These are phyloP conservation scores for Lumbricus terrestris DNA, from an alignment of 2,888 invertebrate genomes.

Conservation along the genomic window DNA sequence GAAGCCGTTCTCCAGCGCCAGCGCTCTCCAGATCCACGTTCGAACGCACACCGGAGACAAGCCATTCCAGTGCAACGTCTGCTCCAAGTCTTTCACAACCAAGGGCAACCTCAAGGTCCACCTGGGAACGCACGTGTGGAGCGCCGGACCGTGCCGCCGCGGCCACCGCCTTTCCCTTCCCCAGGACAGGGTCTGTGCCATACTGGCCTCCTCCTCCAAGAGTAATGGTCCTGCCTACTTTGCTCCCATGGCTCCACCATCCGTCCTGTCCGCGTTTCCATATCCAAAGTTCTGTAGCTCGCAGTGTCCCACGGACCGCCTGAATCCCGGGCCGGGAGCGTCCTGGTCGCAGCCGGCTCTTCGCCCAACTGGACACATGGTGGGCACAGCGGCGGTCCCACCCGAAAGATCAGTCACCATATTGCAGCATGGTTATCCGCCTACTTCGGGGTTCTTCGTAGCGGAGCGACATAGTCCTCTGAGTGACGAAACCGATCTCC, in stretches of 20 bases:
- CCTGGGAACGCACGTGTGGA: constrained; percentile 97
- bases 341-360: background rate
- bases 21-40: constrained; percentile 97
- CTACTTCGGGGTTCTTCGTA: background rate
- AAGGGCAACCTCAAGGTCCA: constrained; percentile 84
- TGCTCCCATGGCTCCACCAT: background rate
- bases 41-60: constrained; percentile 97
- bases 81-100: constrained; percentile 80
- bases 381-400: background rate
- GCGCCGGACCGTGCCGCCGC: constrained; percentile 87
- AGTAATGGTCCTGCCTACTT: background rate
- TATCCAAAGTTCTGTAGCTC: background rate
- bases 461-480: background rate
- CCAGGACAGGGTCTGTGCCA: background rate
- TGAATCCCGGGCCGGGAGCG: background rate
- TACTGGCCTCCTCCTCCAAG: background rate
- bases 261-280: background rate
- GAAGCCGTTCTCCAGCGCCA: constrained; percentile 96
- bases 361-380: background rate
- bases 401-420: background rate
- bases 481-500: background rate
- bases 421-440: background rate
- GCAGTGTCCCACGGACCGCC: background rate
- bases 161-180: constrained; percentile 83
- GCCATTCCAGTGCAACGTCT: constrained; percentile 79